Percentiles rank a stretch among this genome's conserved stretches.
These are phyloP conservation scores for Scolopax rusticola DNA, from an alignment of 2,797 vertebrate species.

Conservation along the genomic window DNA sequence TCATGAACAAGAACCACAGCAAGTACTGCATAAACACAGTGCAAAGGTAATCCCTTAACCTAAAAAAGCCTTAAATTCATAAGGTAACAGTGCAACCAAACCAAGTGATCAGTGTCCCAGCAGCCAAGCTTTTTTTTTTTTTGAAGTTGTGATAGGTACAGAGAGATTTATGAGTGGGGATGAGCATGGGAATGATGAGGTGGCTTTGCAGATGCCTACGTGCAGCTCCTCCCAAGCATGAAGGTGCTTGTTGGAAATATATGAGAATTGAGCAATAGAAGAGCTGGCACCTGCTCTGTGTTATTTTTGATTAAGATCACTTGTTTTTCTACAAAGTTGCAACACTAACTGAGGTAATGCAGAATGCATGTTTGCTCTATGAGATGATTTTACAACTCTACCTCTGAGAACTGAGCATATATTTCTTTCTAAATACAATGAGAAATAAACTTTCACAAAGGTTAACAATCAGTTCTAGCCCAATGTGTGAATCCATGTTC, in stretches of 20 bases:
- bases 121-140: neutral
- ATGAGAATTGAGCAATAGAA: neutral
- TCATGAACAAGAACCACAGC: neutral
- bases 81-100: neutral
- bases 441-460: constrained; percentile 7
- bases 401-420: neutral
- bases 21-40: neutral
- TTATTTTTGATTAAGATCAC: constrained; percentile 14
- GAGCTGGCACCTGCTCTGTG: neutral
- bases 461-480: neutral
- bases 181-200: neutral
- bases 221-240: constrained; percentile 7
- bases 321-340: constrained; percentile 25
- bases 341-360: constrained; percentile 25
- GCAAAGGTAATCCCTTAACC: neutral
- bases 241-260: constrained; percentile 38
- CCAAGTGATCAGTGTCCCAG: neutral
- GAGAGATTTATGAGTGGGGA: neutral
- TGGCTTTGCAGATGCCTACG: neutral
- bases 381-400: neutral
- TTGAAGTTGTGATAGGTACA: neutral
- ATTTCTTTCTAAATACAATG: neutral
- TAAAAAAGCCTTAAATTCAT: neutral
- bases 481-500: neutral
- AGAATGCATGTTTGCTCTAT: neutral